These are phyloP conservation scores for Cryptus armator DNA, from an alignment of 2,888 invertebrate species.

Conservation along the genomic window DNA sequence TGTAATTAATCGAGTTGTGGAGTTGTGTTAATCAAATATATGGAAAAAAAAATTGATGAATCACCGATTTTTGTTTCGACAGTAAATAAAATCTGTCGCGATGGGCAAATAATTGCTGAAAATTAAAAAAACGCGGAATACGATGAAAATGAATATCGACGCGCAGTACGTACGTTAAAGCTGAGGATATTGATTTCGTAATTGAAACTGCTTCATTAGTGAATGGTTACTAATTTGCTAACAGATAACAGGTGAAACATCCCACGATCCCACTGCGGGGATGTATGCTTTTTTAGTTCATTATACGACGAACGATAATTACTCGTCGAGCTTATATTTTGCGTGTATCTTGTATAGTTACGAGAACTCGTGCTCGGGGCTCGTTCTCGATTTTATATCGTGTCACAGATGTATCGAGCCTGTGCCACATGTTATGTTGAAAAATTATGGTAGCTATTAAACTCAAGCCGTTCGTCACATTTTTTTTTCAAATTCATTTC, in stretches of 20 bases:
- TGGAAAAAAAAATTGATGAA: too few species aligned
- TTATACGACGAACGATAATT: conserved; percentile 60
- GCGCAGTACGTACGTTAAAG: conserved; percentile 15
- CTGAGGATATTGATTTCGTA: conserved; percentile 36
- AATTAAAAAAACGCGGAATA: background rate
- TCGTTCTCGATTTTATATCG: conserved; percentile 38
- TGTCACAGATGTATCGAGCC: conserved; percentile 51
- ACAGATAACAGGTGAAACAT: conserved; percentile 33
- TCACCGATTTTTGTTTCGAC: background rate
- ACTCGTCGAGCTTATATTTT: conserved; percentile 28
- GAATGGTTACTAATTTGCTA: conserved; percentile 54
- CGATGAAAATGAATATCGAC: background rate
- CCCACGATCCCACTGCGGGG: conserved; percentile 8
- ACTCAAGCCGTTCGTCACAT: background rate
- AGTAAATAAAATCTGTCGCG: background rate
- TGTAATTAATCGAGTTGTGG: too few species aligned
- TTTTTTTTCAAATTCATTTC: background rate
- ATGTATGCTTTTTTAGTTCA: conserved; percentile 37
- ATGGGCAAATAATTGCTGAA: background rate
- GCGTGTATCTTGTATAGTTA: conserved; percentile 3
- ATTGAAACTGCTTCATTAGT: conserved; percentile 55
- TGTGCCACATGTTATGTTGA: conserved; percentile 33
- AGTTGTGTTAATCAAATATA: too few species aligned
- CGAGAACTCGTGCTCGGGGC: conserved; percentile 1
- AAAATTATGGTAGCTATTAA: background rate